Conservation (phyloP, 2,888 invertebrate genomes). For the Caenorhabditis sp. region DNA sequence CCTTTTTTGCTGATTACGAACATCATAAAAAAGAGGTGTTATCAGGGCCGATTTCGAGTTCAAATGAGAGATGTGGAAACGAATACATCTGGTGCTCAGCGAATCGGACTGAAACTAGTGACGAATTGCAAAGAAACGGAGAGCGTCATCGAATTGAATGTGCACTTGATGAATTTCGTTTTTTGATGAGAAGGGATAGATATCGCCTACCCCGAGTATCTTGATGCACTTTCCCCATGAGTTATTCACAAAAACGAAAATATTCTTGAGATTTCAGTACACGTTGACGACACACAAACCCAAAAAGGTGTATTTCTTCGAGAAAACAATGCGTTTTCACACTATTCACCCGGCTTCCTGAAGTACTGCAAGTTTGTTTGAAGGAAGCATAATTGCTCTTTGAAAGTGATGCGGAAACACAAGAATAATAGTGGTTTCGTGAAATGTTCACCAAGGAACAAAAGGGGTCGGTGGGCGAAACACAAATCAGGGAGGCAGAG, state of each 20-base stretch:
- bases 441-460: slow-evolving; percentile 22
- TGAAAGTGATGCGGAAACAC: not conserved
- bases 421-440: not conserved
- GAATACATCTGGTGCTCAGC: not conserved
- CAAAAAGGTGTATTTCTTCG: not conserved
- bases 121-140: not conserved
- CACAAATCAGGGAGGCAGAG: not conserved
- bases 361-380: not conserved
- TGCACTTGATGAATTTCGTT: slow-evolving; percentile 31
- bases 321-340: not conserved
- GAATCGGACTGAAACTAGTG: not conserved
- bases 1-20: not conserved
- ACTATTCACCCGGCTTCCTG: too few species aligned
- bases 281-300: too few species aligned
- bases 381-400: slow-evolving; percentile 9
- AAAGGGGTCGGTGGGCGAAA: not conserved
- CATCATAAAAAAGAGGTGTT: not conserved
- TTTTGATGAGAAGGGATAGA: not conserved
- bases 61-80: too few species aligned
- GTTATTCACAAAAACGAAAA: too few species aligned
- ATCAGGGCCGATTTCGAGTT: too few species aligned
- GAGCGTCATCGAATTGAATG: slow-evolving; percentile 10
- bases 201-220: not conserved
- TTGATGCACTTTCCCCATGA: not conserved
- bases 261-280: too few species aligned